A percentile compares a stretch with the other conserved stretches of the same genome.
phyloP scores from a whole-genome alignment of 1,140 invertebrate species.

The Artemia franciscana region DNA sequence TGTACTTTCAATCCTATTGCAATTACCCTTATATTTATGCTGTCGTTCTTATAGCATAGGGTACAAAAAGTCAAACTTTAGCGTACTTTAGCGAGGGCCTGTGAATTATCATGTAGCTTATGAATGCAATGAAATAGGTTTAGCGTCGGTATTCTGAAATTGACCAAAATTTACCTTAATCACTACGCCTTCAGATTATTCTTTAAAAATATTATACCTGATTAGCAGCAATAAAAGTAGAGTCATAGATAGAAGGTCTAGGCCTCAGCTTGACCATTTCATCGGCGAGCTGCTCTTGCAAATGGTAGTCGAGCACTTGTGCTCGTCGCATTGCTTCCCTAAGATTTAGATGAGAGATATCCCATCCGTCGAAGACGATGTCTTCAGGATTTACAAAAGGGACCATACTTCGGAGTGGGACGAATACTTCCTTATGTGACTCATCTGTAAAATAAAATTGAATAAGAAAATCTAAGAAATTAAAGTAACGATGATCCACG shows the following conservation, averaged over 20 bases:
- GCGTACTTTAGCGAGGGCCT: too few relatives aligned
- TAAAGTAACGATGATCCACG: too few relatives aligned
- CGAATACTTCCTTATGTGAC: conserved; percentile 43
- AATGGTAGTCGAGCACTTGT: conserved; percentile 29
- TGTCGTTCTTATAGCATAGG: too few relatives aligned
- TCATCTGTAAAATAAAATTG: background rate
- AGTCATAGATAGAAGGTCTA: conserved; percentile 58
- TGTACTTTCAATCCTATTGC: too few relatives aligned
- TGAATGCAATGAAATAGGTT: too few relatives aligned
- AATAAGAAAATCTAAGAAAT: too few relatives aligned
- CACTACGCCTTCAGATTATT: too few relatives aligned
- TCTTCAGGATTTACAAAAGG: conserved; percentile 79
- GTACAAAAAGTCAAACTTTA: too few relatives aligned
- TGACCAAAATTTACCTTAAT: too few relatives aligned
- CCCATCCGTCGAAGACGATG: conserved; percentile 80
- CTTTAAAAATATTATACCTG: conserved; percentile 37
- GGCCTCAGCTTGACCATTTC: conserved; percentile 50
- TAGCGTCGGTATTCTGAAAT: too few relatives aligned
- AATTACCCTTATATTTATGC: too few relatives aligned
- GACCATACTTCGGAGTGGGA: conserved; percentile 44
- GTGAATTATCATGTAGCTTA: too few relatives aligned
- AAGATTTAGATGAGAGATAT: conserved; percentile 64
- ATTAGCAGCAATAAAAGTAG: conserved; percentile 89
- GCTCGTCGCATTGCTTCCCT: conserved; percentile 64
- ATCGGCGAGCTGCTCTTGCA: conserved; percentile 39